These are phyloP conservation scores for Pyrrhia umbra DNA, from an alignment of 2,888 invertebrate species.

Conservation along the genomic window DNA sequence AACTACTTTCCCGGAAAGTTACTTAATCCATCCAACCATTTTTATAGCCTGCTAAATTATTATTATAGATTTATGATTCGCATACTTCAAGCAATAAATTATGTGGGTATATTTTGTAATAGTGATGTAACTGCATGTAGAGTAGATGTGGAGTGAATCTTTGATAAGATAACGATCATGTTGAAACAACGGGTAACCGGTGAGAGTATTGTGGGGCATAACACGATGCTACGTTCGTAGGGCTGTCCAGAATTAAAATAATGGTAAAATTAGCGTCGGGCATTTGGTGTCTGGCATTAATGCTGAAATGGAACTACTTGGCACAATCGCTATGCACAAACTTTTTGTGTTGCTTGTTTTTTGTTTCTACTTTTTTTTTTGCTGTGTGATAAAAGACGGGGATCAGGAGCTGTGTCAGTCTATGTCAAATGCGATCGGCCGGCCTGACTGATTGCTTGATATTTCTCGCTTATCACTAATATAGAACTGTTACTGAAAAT, in stretches of 20 bases:
- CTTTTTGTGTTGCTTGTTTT: too few relatives aligned
- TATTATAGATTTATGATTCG: conserved; percentile 43
- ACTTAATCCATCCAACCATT: conserved; percentile 20
- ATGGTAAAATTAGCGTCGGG: too few relatives aligned
- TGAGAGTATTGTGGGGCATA: conserved; percentile 31
- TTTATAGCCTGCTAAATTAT: conserved; percentile 37
- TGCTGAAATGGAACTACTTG: too few relatives aligned
- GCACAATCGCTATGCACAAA: too few relatives aligned
- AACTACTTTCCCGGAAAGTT: conserved; percentile 12
- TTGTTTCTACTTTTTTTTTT: too few relatives aligned
- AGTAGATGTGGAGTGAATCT: conserved; percentile 21
- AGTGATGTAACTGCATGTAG: conserved; percentile 40
- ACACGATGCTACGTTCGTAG: conserved; percentile 13
- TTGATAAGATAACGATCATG: conserved; percentile 52
- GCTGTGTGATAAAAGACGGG: too few relatives aligned
- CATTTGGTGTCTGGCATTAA: too few relatives aligned
- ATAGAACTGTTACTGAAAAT: too few relatives aligned
- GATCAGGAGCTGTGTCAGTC: too few relatives aligned
- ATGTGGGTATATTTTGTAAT: conserved; percentile 33
- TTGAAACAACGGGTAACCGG: conserved; percentile 38
- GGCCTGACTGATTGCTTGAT: too few relatives aligned
- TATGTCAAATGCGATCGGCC: too few relatives aligned
- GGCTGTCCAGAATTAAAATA: conserved; percentile 17
- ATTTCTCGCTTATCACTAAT: too few relatives aligned
- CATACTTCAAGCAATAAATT: conserved; percentile 22